Evolutionary conservation across 1,140 invertebrate genomes (phyloP).

Genomic region (Lordiphosa mommai): DNA sequence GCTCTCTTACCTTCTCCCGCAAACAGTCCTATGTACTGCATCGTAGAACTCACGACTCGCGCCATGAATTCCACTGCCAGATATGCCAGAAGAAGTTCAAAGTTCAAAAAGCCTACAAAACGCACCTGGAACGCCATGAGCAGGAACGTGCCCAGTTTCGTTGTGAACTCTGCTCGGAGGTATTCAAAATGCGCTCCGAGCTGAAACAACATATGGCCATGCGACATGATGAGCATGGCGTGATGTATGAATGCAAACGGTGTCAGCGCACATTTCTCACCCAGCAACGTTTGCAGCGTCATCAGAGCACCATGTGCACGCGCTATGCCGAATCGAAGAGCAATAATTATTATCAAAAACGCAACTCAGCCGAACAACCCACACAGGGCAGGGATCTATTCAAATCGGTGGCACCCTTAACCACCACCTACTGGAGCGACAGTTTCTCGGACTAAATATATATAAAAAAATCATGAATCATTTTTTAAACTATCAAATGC

Average conservation of each 20-base stretch:
- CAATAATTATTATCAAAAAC: conserved; percentile 15
- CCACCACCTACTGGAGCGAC: conserved; percentile 80
- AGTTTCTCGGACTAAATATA: conserved; percentile 79
- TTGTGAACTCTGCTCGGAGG: conserved; percentile 62
- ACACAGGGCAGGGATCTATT: conserved; percentile 76
- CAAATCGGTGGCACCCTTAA: conserved; percentile 79
- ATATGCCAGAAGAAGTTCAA: conserved; percentile 79
- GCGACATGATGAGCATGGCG: conserved; percentile 60
- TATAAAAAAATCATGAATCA: too few relatives aligned
- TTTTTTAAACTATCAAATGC: too few relatives aligned
- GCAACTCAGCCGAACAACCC: conserved; percentile 13
- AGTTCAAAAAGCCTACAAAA: conserved; percentile 70
- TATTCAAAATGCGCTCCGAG: conserved; percentile 58
- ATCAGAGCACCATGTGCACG: conserved; percentile 49
- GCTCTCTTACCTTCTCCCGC: conserved; percentile 61
- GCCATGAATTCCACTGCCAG: conserved; percentile 80
- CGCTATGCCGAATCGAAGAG: conserved; percentile 35
- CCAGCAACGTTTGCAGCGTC: conserved; percentile 50
- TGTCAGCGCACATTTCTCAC: conserved; percentile 69
- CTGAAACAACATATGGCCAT: conserved; percentile 63
- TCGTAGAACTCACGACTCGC: conserved; percentile 82
- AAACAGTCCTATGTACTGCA: conserved; percentile 80
- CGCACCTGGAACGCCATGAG: conserved; percentile 78
- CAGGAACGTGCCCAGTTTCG: conserved; percentile 59
- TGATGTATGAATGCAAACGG: conserved; percentile 66